Base-by-base conservation (phyloP, 23 tunicate genomes). In the Clavelina lepadiformis region DNA sequence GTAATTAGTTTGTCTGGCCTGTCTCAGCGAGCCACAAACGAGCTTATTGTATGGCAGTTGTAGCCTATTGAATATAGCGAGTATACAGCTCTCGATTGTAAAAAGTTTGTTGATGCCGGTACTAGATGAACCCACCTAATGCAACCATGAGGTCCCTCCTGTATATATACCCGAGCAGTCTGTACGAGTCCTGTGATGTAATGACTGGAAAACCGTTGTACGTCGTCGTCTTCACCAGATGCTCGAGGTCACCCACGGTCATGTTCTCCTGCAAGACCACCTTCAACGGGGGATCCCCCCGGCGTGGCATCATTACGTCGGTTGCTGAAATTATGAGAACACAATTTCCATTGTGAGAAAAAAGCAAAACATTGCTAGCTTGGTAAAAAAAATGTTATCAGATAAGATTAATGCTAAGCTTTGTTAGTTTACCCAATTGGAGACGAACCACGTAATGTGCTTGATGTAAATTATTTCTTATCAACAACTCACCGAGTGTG, bases 151-250 rank as follows among this genome's bases (percentile, higher is more conserved):
- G 66, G 71, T 89, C 97, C 35, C 83, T 69, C 31, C 89, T 58
- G 71, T 77, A 89, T 30, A 94, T 69, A 55, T 86, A 94, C 34
- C 99, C 99, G 37, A 94, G 57, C 46, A 94, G 64, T 47, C 93
- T 67, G 49, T 86, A 61, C 28, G 75, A 56, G 7, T 86, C 80
- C 7, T 37, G 26, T 3, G 91, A 68, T 11, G 86, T 69, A 37
- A 94, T 55, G 29, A 94, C 99, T 19, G 99, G 99, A 70, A 94
- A 94, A 1, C 99, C 99, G 34, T 94, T 79, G 45, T 53, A 94
- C 11, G 41, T 76, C 15, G 86, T 80, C 44, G 83, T 63, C 66
- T 69, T 87, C 19, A 86, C 80, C 44, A 94, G 32, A 20, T 63
- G 34, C 45, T 94, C 99, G 52, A 94, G 36, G 35, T 94, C 95